phyloP scores from a whole-genome alignment of 2,888 invertebrate genomes.

The Elaeidobius kamerunicus region DNA sequence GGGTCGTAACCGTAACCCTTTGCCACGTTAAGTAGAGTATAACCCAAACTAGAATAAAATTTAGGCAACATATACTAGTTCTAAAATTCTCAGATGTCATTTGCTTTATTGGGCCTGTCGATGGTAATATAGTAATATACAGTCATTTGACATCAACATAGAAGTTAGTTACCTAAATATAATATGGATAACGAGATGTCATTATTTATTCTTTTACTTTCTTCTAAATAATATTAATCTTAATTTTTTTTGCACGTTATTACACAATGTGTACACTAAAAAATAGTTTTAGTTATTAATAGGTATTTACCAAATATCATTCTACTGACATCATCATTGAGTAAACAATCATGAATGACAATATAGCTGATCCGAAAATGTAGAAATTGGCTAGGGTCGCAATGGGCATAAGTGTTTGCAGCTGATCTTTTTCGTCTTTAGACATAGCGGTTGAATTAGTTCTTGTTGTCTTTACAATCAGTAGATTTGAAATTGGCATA shows the following conservation, averaged over 20 bases:
- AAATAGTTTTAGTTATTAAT: not conserved
- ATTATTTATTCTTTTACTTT: no score
- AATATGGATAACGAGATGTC: no score
- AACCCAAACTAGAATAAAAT: no score
- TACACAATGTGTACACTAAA: not conserved
- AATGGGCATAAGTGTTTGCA: constrained; percentile 29
- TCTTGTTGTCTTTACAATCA: constrained; percentile 18
- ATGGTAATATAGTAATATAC: no score
- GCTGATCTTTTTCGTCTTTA: constrained; percentile 16
- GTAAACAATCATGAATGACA: constrained; percentile 28
- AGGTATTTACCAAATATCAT: constrained; percentile 11
- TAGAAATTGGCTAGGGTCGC: constrained; percentile 27
- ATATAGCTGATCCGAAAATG: constrained; percentile 24
- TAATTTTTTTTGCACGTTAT: no score
- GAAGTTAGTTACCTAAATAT: no score
- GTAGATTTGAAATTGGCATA: constrained; percentile 17
- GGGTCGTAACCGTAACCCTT: no score
- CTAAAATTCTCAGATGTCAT: no score
- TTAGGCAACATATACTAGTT: no score
- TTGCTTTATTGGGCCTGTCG: no score
- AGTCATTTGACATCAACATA: not conserved
- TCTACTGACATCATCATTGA: constrained; percentile 23
- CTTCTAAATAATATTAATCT: not conserved
- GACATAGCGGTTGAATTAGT: constrained; percentile 13
- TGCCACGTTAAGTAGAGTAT: no score